Conservation (phyloP, 2,888 invertebrate genomes). For the Plusia festucae region DNA sequence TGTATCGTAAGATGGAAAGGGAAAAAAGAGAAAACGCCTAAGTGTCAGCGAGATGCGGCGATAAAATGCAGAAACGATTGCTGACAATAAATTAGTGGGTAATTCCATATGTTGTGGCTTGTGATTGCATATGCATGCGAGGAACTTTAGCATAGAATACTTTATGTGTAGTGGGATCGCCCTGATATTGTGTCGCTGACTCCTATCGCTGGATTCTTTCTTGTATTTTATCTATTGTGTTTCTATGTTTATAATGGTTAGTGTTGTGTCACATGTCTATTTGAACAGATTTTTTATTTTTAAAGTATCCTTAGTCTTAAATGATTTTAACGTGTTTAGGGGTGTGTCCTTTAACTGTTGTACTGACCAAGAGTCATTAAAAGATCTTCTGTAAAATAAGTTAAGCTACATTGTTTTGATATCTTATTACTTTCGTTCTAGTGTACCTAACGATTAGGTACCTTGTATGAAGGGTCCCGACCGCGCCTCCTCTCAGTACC, state of each 20-base stretch:
- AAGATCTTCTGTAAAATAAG: neutral
- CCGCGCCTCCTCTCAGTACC: conserved; percentile 11
- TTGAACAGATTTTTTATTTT: neutral
- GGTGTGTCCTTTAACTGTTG: too few relatives aligned
- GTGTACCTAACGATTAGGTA: neutral
- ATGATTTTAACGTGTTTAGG: too few relatives aligned
- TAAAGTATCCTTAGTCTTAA: neutral
- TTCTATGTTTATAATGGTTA: neutral
- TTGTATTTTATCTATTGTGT: neutral
- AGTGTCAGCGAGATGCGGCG: conserved; percentile 31
- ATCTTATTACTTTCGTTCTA: neutral
- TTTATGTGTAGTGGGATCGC: conserved; percentile 26
- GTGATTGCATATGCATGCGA: conserved; percentile 36
- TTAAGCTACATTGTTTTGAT: neutral
- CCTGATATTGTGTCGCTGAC: conserved; percentile 27
- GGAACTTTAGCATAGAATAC: conserved; percentile 14
- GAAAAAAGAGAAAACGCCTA: conserved; percentile 5
- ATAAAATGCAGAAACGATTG: conserved; percentile 47
- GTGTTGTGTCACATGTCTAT: neutral
- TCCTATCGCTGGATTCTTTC: conserved; percentile 10
- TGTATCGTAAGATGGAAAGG: conserved; percentile 6
- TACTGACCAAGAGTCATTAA: too few relatives aligned
- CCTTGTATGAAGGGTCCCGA: conserved; percentile 17
- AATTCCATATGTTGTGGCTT: conserved; percentile 37
- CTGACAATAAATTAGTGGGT: conserved; percentile 51